Percentiles rank a stretch among this genome's conserved stretches.
Conservation (phyloP, 2,113 vertebrate genomes). For the Hypomesus transpacificus region DNA sequence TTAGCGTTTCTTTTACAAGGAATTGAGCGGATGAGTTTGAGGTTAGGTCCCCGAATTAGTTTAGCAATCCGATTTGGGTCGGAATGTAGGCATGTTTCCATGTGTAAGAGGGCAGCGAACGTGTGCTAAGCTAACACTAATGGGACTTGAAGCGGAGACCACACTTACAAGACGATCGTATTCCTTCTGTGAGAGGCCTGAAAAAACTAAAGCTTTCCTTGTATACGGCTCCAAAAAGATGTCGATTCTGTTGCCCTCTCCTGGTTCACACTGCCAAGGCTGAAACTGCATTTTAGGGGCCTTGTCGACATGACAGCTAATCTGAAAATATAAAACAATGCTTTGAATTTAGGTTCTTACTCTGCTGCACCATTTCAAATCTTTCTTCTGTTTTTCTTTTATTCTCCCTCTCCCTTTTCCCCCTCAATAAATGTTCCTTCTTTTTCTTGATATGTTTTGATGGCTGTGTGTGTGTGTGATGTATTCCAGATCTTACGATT, state of each 20-base stretch:
- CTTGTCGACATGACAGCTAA: conserved; percentile 8
- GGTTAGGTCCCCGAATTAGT: conserved; percentile 45
- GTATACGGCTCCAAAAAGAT: not conserved
- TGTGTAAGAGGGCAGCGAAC: conserved; percentile 58
- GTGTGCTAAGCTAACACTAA: conserved; percentile 52
- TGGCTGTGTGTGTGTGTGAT: conserved; percentile 3
- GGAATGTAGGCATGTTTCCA: conserved; percentile 36
- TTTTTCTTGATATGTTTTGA: conserved; percentile 8
- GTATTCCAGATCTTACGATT: not conserved
- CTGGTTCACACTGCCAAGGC: not conserved
- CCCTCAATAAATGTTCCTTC: not conserved
- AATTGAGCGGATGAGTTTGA: conserved; percentile 39
- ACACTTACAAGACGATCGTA: conserved; percentile 2
- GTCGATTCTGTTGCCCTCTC: not conserved
- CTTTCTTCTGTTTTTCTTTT: not conserved
- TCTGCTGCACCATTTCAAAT: too few relatives aligned
- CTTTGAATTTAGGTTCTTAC: conserved; percentile 15
- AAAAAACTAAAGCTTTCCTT: too few relatives aligned
- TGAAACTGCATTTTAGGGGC: not conserved
- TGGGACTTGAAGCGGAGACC: conserved; percentile 24
- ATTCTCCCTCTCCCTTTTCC: not conserved
- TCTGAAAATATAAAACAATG: conserved; percentile 1
- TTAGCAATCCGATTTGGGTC: conserved; percentile 38
- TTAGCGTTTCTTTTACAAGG: conserved; percentile 1
- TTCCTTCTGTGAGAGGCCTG: too few relatives aligned